Conservation (phyloP, 2,888 invertebrate species). For the Drosophila birchii region DNA sequence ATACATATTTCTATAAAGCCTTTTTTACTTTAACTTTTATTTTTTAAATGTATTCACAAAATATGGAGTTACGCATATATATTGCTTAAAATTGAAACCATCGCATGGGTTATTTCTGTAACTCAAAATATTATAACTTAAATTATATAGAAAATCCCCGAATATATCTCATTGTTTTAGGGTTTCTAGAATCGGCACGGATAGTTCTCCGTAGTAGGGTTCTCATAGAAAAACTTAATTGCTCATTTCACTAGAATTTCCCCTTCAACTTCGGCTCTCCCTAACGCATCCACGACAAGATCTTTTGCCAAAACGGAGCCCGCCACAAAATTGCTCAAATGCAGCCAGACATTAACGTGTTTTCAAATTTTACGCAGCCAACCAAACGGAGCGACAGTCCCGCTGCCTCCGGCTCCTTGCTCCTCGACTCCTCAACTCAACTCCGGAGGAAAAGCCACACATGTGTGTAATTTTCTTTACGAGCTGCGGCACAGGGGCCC, state of each 20-base stretch:
- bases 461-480: slow-evolving; percentile 78
- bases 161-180: not conserved
- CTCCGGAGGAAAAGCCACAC: slow-evolving; percentile 57
- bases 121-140: not conserved
- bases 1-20: too few species aligned
- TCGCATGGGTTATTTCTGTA: not conserved
- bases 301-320: slow-evolving; percentile 34
- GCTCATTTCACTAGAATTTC: slow-evolving; percentile 13
- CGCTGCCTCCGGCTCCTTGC: slow-evolving; percentile 13
- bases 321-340: slow-evolving; percentile 66
- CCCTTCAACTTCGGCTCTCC: not conserved
- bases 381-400: slow-evolving; percentile 56
- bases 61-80: not conserved
- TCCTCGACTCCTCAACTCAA: slow-evolving; percentile 2
- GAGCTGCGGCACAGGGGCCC: slow-evolving; percentile 19
- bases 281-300: slow-evolving; percentile 6
- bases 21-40: too few species aligned
- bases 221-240: slow-evolving; percentile 11
- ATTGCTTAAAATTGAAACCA: not conserved
- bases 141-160: not conserved
- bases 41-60: too few species aligned
- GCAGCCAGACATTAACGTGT: slow-evolving; percentile 73
- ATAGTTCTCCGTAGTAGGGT: not conserved
- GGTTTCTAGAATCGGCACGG: not conserved
- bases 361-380: slow-evolving; percentile 61